Conservation (phyloP, 2,113 vertebrate species). For the Arizona elegans region DNA sequence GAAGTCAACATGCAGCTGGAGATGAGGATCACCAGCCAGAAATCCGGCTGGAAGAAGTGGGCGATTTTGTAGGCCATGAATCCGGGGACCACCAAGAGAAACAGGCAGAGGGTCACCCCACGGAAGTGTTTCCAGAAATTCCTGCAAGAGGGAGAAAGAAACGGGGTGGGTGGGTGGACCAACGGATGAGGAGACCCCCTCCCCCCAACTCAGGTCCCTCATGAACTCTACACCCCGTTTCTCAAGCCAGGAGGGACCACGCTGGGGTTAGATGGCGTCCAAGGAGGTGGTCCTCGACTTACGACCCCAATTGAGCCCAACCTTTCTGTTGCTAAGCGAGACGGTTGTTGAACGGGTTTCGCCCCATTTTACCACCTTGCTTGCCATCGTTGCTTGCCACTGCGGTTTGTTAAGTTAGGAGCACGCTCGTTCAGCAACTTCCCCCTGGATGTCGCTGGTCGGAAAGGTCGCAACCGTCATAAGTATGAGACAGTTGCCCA, state of each 20-base stretch:
- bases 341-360: too few species aligned
- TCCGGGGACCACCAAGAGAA: slow-evolving; percentile 79
- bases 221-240: background rate
- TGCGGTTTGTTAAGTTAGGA: too few species aligned
- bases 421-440: too few species aligned
- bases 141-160: slow-evolving; percentile 47
- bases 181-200: rapidly evolving
- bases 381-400: too few species aligned
- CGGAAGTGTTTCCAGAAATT: slow-evolving; percentile 83
- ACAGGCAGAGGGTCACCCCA: slow-evolving; percentile 81
- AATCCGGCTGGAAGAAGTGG: slow-evolving; percentile 87
- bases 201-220: background rate
- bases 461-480: too few species aligned
- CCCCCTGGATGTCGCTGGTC: too few species aligned
- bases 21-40: slow-evolving; percentile 88
- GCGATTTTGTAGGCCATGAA: slow-evolving; percentile 84
- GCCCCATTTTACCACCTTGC: too few species aligned
- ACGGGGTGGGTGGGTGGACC: background rate
- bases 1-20: slow-evolving; percentile 87
- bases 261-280: background rate
- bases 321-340: too few species aligned
- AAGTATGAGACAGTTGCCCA: too few species aligned
- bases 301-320: too few species aligned
- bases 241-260: background rate
- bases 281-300: too few species aligned